Evolutionary conservation across 1,140 invertebrate genomes (phyloP).

Genomic region (Frieseomelitta varia): DNA sequence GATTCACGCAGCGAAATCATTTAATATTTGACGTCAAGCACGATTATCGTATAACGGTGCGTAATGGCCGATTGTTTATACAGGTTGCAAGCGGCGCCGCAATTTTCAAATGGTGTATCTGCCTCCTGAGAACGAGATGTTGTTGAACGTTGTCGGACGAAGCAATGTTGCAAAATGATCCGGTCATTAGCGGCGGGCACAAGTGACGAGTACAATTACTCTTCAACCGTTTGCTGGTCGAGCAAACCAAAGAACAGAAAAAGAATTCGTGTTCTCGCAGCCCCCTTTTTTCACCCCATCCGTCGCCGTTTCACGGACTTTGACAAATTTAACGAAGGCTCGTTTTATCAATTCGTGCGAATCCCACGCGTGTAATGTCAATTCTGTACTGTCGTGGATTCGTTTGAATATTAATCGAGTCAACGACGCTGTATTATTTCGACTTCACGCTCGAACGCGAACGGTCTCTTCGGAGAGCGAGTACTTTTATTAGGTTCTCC

Average conservation of each 20-base stretch:
- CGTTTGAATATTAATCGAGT: conserved; percentile 35
- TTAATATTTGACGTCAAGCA: conserved; percentile 79
- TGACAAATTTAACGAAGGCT: neutral
- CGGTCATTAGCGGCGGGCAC: conserved; percentile 33
- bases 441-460: conserved; percentile 39
- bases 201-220: conserved; percentile 44
- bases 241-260: conserved; percentile 7
- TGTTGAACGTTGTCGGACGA: conserved; percentile 35
- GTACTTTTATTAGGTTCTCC: conserved; percentile 58
- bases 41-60: conserved; percentile 76
- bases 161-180: conserved; percentile 55
- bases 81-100: conserved; percentile 70
- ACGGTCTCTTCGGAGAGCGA: conserved; percentile 30
- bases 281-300: neutral
- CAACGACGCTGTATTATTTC: conserved; percentile 30
- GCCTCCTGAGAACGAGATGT: conserved; percentile 61
- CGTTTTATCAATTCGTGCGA: neutral
- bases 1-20: conserved; percentile 78
- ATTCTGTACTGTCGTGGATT: neutral
- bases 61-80: conserved; percentile 74
- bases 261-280: neutral
- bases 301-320: accelerated
- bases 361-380: neutral
- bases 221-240: conserved; percentile 7
- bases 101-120: conserved; percentile 66